Conservation (phyloP, 64 coral and sea anemone genomes). For the Dendrophyllia cribrosa region DNA sequence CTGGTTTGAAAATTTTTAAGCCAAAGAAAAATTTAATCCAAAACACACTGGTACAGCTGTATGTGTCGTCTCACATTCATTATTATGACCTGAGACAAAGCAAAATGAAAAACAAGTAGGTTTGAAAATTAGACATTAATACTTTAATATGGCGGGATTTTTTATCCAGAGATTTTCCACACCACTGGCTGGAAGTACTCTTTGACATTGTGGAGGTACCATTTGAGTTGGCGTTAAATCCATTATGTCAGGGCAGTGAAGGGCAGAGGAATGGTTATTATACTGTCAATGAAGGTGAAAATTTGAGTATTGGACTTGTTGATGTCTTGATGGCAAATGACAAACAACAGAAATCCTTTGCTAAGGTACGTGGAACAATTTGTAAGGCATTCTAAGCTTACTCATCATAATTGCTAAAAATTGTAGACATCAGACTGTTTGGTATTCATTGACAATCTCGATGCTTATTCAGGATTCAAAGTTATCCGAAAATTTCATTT, state of each 20-base stretch:
- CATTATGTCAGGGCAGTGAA: neutral
- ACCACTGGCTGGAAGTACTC: slow-evolving; percentile 22
- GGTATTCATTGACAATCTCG: too few relatives aligned
- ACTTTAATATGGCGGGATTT: neutral
- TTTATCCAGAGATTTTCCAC: slow-evolving; percentile 17
- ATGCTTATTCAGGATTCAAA: too few relatives aligned
- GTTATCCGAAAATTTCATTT: too few relatives aligned
- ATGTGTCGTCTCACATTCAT: too few relatives aligned
- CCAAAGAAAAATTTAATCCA: too few relatives aligned
- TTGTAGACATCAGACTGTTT: too few relatives aligned
- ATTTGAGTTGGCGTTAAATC: neutral
- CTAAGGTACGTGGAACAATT: neutral
- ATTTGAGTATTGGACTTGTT: neutral
- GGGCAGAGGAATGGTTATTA: neutral
- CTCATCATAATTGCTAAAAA: too few relatives aligned
- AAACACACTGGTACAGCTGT: too few relatives aligned
- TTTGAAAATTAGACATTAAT: neutral
- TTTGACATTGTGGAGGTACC: slow-evolving; percentile 2
- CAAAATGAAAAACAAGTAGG: too few relatives aligned
- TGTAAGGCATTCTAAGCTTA: too few relatives aligned
- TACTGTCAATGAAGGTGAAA: neutral
- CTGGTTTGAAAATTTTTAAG: too few relatives aligned
- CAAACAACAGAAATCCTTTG: neutral
- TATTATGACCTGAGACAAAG: too few relatives aligned
- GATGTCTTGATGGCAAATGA: neutral